Evolutionary conservation across 2,888 invertebrate species (phyloP).

Genomic region (Diadromus collaris): DNA sequence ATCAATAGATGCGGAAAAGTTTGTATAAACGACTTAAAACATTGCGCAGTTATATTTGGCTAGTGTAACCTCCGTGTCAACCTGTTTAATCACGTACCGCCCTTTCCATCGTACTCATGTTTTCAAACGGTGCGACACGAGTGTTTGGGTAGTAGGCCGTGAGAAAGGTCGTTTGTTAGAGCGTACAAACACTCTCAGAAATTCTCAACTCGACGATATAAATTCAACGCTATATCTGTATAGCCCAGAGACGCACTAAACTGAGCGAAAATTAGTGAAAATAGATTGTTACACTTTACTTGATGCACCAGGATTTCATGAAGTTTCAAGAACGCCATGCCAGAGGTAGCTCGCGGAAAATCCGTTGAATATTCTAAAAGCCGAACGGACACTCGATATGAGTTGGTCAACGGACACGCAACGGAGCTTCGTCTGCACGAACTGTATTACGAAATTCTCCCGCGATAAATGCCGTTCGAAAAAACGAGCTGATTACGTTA

Average conservation of each 20-base stretch:
- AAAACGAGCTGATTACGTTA: not conserved
- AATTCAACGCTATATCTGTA: not conserved
- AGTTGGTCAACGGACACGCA: not conserved
- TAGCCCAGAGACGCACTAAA: not conserved
- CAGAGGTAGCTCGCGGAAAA: not conserved
- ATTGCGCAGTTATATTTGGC: too few relatives aligned
- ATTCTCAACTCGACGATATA: not conserved
- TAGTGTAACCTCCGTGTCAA: too few relatives aligned
- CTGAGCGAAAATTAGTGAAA: not conserved
- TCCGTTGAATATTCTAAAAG: not conserved
- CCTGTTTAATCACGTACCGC: too few relatives aligned
- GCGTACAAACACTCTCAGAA: not conserved
- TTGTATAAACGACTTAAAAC: too few relatives aligned
- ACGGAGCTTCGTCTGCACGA: slow-evolving; percentile 7
- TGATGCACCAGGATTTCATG: not conserved
- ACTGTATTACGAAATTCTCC: not conserved
- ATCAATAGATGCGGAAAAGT: too few relatives aligned
- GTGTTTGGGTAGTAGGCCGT: not conserved
- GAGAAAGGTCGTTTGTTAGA: not conserved
- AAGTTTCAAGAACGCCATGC: not conserved
- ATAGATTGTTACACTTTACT: not conserved
- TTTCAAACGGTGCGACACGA: not conserved
- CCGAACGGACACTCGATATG: not conserved
- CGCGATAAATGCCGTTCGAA: slow-evolving; percentile 8
- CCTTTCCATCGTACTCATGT: not conserved